Percentiles rank a stretch among this genome's conserved stretches.
These are phyloP conservation scores for Rhizoglyphus robini DNA, from an alignment of 1,140 invertebrate species.

Conservation along the genomic window DNA sequence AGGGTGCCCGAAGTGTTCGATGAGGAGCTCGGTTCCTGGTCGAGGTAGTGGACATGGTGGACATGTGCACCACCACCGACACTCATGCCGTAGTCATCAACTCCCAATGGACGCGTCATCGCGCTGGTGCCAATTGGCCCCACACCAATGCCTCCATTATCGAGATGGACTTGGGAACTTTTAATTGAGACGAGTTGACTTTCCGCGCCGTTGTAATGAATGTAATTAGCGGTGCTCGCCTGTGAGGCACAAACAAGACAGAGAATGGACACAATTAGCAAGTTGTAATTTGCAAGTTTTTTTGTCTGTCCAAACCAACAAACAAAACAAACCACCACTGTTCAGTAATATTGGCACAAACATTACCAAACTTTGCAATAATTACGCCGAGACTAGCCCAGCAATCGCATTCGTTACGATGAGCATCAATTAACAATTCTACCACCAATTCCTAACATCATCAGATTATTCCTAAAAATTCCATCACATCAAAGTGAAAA, in stretches of 20 bases:
- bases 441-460: not conserved
- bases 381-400: not conserved
- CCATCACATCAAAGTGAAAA: no score
- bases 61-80: not conserved
- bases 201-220: not conserved
- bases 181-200: slow-evolving; percentile 5
- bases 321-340: not conserved
- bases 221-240: not conserved
- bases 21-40: not conserved
- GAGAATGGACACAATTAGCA: not conserved
- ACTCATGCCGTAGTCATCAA: not conserved
- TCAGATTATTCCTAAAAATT: no score
- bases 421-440: not conserved
- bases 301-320: not conserved
- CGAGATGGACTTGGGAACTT: not conserved
- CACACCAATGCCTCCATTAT: not conserved
- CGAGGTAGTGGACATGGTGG: slow-evolving; percentile 1
- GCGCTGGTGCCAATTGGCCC: not conserved
- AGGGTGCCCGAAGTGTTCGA: not conserved
- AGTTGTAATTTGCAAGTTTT: no score
- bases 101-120: not conserved
- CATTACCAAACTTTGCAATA: not conserved
- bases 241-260: not conserved
- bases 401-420: not conserved
- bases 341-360: not conserved